Percentiles rank a stretch among this genome's conserved stretches.
phyloP scores from a whole-genome alignment of 1,140 invertebrate genomes.

The Temnothorax nylanderi region DNA sequence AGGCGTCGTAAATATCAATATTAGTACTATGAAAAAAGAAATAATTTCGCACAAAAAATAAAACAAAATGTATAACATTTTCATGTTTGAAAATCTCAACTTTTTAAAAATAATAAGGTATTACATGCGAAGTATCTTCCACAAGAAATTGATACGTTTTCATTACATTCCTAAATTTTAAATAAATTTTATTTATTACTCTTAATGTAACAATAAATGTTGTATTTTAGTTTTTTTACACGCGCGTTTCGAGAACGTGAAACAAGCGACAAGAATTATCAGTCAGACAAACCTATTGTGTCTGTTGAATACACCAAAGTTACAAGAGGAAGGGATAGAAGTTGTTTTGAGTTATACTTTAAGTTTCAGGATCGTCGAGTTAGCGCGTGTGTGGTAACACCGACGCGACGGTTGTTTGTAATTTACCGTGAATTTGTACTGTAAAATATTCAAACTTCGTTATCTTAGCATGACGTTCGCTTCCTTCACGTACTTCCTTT shows the following conservation, averaged over 20 bases:
- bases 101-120: slow-evolving; percentile 4
- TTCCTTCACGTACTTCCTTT: slow-evolving; percentile 36
- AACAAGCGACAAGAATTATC: slow-evolving; percentile 37
- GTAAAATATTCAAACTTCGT: slow-evolving; percentile 57
- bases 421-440: slow-evolving; percentile 36
- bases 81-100: not conserved
- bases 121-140: not conserved
- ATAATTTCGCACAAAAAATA: not conserved
- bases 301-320: slow-evolving; percentile 22
- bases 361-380: slow-evolving; percentile 33
- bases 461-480: slow-evolving; percentile 37
- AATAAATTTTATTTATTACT: not conserved
- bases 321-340: slow-evolving; percentile 27
- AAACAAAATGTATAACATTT: not conserved
- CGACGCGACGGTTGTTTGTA: slow-evolving; percentile 28
- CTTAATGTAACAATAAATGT: not conserved
- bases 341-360: slow-evolving; percentile 56
- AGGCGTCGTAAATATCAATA: not conserved
- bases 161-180: not conserved
- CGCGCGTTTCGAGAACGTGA: not conserved
- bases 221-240: not conserved
- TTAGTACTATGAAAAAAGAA: not conserved
- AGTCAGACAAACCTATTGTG: slow-evolving; percentile 19
- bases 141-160: not conserved
- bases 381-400: slow-evolving; percentile 27